Evolutionary conservation across 2,797 vertebrate species (phyloP).

Genomic region (Okamejei kenojei): DNA sequence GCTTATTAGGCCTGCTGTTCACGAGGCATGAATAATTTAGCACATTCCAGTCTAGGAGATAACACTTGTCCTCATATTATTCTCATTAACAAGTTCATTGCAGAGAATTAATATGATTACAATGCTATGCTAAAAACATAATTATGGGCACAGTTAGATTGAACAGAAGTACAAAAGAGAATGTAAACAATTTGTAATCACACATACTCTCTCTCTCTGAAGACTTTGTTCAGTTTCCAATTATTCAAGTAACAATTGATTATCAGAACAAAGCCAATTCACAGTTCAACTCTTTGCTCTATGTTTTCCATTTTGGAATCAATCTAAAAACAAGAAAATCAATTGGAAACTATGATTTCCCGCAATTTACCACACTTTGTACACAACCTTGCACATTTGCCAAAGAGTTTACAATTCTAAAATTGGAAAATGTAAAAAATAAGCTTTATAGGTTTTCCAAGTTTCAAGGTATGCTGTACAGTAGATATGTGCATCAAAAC

Average conservation of each 20-base stretch:
- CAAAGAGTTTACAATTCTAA: not conserved
- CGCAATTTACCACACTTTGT: not conserved
- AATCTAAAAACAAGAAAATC: not conserved
- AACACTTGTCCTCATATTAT: slow-evolving; percentile 25
- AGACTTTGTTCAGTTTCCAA: not conserved
- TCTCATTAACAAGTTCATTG: slow-evolving; percentile 24
- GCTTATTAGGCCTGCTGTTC: slow-evolving; percentile 23
- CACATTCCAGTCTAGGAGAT: slow-evolving; percentile 24
- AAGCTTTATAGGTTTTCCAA: too few relatives aligned
- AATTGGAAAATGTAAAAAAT: too few relatives aligned
- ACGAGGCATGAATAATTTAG: slow-evolving; percentile 28
- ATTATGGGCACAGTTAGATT: not conserved
- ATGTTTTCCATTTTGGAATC: not conserved
- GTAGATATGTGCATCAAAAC: too few relatives aligned
- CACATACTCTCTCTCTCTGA: not conserved
- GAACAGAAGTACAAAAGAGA: not conserved
- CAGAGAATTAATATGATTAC: slow-evolving; percentile 19
- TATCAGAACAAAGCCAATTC: not conserved
- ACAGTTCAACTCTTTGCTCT: not conserved
- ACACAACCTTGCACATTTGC: not conserved
- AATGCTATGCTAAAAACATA: slow-evolving; percentile 10
- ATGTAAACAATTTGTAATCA: not conserved
- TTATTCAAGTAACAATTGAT: not conserved
- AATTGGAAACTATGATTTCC: not conserved
- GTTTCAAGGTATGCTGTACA: too few relatives aligned